phyloP scores from a whole-genome alignment of 2,888 invertebrate species.

The Lithophane leautieri region DNA sequence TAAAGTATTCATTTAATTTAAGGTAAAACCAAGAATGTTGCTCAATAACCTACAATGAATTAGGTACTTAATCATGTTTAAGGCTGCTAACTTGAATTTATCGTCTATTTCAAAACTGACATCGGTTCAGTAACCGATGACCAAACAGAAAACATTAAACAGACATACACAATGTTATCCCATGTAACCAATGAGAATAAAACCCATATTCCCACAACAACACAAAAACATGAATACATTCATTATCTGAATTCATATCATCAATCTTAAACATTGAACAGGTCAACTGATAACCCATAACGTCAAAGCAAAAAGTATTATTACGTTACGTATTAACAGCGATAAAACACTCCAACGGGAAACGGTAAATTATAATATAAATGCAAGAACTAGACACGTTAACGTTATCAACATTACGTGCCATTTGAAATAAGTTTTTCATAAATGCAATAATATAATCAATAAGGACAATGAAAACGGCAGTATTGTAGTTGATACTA shows the following conservation, averaged over 20 bases:
- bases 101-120: neutral
- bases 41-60: slow-evolving; percentile 4
- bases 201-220: neutral
- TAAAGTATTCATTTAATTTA: neutral
- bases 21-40: neutral
- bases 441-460: slow-evolving; percentile 39
- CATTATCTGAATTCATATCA: slow-evolving; percentile 37
- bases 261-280: slow-evolving; percentile 41
- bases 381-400: neutral
- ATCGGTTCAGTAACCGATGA: slow-evolving; percentile 8
- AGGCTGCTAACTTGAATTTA: neutral
- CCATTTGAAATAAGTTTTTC: slow-evolving; percentile 38
- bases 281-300: slow-evolving; percentile 46
- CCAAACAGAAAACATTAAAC: neutral
- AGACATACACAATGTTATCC: neutral
- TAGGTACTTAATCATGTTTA: neutral
- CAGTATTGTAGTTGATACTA: slow-evolving; percentile 1
- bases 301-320: slow-evolving; percentile 49
- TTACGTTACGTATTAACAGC: slow-evolving; percentile 38
- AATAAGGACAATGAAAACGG: slow-evolving; percentile 25
- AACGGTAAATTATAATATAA: slow-evolving; percentile 42
- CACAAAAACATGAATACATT: slow-evolving; percentile 3
- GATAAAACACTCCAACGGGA: slow-evolving; percentile 35
- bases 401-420: slow-evolving; percentile 57
- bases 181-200: slow-evolving; percentile 3